Evolutionary conservation across 2,113 vertebrate species (phyloP), one percentile per base, ranked within the genome.

Genomic region (Calonectris borealis): DNA sequence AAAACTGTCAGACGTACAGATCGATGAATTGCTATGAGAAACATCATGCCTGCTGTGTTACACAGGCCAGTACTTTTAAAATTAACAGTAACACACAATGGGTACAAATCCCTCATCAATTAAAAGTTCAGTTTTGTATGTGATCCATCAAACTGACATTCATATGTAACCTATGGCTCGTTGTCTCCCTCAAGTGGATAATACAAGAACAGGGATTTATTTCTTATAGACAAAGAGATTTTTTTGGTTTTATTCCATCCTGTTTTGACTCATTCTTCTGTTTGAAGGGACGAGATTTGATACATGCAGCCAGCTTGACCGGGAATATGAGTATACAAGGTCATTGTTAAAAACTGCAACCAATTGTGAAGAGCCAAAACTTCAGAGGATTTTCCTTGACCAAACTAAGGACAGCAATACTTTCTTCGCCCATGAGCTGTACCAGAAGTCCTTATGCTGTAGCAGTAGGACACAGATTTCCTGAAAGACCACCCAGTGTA

Each of bases 141-240:
- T 51, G 26, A 66, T 19, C 40, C 42, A 57, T 73, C 75, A 69
- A 49, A 79, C 4, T 49, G 57, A 55, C 25, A 9, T 17, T 38
- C 0, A 4, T 16, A 54, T 60, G 16, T 79, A 61, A 93, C 96
- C 95, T 76, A 11, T 96, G 69, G 90, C 94, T 95, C 76, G 5
- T 73, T 94, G 88, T 96, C 94, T 96, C 94, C 95, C 94, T 86
- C 95, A 90, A 96, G 95, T 92, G 96, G 95, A 42, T 68, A 90
- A 93, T 10, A 34, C 32, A 75, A 83, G 68, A 84, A 75, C 60
- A 92, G 52, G 34, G 15, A 64, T 40, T 78, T 86, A 34, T 62
- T 82, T 76, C 6, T 60, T 84, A 32, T 31, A 57, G 31, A 34
- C 7, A 22, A 15, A 36, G 16, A 18, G 4, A 3, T 8, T 38